Percentiles rank a stretch among this genome's conserved stretches.
Conservation (phyloP, 53 echinoderm and acorn worm species). For the Pentamera pediparva region DNA sequence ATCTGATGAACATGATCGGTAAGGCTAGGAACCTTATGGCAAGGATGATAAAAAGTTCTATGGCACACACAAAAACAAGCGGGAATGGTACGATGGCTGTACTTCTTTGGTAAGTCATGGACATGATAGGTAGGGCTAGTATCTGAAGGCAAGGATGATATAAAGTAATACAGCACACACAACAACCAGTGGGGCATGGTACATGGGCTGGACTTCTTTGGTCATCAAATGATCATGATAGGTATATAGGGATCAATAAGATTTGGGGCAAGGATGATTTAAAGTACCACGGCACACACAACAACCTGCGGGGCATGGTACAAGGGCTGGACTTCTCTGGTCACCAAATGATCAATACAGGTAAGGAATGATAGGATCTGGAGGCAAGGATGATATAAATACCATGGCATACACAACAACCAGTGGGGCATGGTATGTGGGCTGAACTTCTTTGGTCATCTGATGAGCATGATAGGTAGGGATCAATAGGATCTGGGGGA, state of each 20-base stretch:
- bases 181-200: constrained; percentile 56
- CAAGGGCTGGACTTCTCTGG: constrained; percentile 65
- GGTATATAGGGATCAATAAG: no score
- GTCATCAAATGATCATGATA: no score
- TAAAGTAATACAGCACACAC: constrained; percentile 82
- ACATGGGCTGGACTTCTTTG: constrained; percentile 58
- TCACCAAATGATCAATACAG: no score
- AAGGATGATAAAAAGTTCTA: constrained; percentile 85
- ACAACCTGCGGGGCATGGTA: constrained; percentile 54
- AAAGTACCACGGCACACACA: constrained; percentile 78
- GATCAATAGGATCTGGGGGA: no score
- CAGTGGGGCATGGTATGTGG: constrained; percentile 58
- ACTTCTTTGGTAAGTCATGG: constrained; percentile 82
- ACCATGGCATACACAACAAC: constrained; percentile 62
- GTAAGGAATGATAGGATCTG: no score
- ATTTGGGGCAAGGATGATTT: constrained; percentile 71
- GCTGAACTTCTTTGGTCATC: constrained; percentile 78
- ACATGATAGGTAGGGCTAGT: no score
- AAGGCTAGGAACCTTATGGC: no score
- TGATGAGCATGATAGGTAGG: no score
- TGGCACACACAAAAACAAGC: constrained; percentile 56
- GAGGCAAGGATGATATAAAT: constrained; percentile 72
- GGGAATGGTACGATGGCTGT: constrained; percentile 43
- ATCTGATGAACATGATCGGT: no score
- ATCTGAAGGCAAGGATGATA: constrained; percentile 66